A percentile compares a stretch with the other conserved stretches of the same genome.
Evolutionary conservation across 2,113 vertebrate species (phyloP).

Genomic region (Origma solitaria): DNA sequence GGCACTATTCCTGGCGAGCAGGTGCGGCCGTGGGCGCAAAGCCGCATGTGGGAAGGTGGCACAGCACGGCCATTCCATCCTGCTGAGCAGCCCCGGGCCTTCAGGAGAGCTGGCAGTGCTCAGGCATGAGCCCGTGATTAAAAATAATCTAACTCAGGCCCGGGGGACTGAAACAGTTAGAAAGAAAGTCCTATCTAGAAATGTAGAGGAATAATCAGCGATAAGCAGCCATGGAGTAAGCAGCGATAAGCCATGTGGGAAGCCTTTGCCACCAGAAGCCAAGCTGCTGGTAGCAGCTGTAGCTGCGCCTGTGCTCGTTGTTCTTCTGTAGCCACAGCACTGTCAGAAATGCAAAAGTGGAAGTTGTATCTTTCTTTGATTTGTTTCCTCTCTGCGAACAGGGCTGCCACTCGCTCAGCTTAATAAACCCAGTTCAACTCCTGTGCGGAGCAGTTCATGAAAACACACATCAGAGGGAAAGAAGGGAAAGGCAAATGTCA

Average conservation of each 20-base stretch:
- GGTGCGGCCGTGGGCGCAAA: neutral
- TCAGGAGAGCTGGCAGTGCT: rapidly evolving
- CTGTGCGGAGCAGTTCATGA: neutral
- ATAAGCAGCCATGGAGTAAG: neutral
- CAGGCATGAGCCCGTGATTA: neutral
- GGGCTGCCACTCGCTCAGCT: neutral
- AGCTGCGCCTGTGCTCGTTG: neutral
- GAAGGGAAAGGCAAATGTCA: neutral
- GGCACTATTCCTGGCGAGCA: neutral
- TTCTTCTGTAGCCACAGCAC: neutral
- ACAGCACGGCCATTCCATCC: rapidly evolving
- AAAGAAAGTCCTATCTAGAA: neutral
- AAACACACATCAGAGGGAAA: neutral
- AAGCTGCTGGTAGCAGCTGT: neutral
- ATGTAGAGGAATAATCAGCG: neutral
- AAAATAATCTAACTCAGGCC: neutral
- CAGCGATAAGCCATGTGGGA: neutral
- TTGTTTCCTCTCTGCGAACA: neutral
- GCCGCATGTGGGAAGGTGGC: rapidly evolving
- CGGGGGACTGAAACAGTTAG: neutral
- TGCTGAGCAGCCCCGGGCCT: rapidly evolving
- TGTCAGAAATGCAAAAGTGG: neutral
- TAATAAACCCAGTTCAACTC: neutral
- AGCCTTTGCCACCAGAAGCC: neutral
- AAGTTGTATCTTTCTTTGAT: neutral